Conservation (phyloP, 2,888 invertebrate species). For the Drosophila subsilvestris region DNA sequence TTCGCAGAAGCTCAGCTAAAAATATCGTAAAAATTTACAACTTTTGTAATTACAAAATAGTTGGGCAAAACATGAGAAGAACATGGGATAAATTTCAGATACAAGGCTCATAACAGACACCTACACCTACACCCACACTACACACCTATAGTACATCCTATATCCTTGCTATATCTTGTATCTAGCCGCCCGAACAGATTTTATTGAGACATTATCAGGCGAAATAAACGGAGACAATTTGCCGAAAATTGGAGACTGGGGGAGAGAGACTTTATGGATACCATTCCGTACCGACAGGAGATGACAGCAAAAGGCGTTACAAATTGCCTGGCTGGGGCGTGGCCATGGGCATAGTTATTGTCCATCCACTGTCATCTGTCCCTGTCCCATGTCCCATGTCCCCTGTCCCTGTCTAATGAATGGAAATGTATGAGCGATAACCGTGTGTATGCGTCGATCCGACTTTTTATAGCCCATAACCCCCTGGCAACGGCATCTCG, state of each 20-base stretch:
- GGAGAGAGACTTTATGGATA: constrained; percentile 53
- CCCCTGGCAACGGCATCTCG: constrained; percentile 28
- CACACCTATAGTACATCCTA: constrained; percentile 36
- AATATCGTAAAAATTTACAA: constrained; percentile 65
- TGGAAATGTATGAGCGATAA: constrained; percentile 66
- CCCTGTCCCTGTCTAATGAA: constrained; percentile 52
- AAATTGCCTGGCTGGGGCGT: constrained; percentile 48
- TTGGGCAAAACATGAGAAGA: constrained; percentile 41
- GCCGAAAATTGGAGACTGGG: constrained; percentile 48
- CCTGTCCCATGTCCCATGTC: neutral
- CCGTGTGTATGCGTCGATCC: constrained; percentile 49
- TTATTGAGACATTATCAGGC: constrained; percentile 75
- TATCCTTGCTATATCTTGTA: constrained; percentile 15
- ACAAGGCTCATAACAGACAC: constrained; percentile 43
- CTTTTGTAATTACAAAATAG: constrained; percentile 77
- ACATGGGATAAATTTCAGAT: constrained; percentile 14
- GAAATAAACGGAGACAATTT: constrained; percentile 77
- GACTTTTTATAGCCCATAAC: constrained; percentile 70
- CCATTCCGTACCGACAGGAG: constrained; percentile 30
- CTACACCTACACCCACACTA: constrained; percentile 19
- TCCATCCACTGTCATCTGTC: constrained; percentile 18
- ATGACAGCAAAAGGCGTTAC: constrained; percentile 58
- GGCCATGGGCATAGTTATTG: constrained; percentile 57
- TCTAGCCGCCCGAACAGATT: constrained; percentile 55
- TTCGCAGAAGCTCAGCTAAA: neutral